Conservation (phyloP, 2,113 vertebrate genomes). For the Oncorhynchus kisutch region DNA sequence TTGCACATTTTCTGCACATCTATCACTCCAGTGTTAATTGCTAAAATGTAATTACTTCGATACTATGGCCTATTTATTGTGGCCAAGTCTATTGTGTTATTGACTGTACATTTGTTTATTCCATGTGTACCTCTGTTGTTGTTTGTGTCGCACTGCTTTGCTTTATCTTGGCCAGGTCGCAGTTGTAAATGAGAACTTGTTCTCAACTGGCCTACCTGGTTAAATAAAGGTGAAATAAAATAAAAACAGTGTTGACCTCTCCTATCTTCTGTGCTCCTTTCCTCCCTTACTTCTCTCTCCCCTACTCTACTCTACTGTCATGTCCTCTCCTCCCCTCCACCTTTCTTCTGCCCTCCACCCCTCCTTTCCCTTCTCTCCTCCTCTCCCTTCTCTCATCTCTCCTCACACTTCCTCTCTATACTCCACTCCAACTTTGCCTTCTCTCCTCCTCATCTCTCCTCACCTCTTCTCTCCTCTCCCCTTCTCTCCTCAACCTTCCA, state of each 20-base stretch:
- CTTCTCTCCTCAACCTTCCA: conserved; percentile 1
- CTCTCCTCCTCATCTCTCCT: not conserved
- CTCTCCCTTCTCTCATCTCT: conserved; percentile 14
- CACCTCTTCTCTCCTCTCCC: not conserved
- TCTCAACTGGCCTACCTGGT: too few species aligned
- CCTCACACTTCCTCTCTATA: conserved; percentile 1
- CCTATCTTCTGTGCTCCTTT: not conserved
- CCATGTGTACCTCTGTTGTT: too few species aligned
- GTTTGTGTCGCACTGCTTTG: too few species aligned
- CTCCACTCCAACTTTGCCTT: conserved; percentile 2
- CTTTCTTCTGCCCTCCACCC: not conserved
- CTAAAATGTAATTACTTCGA: too few species aligned
- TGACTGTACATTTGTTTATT: too few species aligned
- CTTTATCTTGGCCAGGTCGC: too few species aligned
- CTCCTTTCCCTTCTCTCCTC: not conserved
- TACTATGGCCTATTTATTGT: too few species aligned
- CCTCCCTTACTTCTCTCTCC: not conserved
- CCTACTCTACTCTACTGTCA: not conserved
- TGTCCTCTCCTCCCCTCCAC: not conserved
- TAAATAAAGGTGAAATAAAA: too few species aligned
- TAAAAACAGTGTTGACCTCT: not conserved
- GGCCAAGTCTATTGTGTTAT: too few species aligned
- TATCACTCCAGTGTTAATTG: too few species aligned
- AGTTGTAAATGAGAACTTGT: too few species aligned
- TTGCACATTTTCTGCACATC: too few species aligned